Evolutionary conservation across 2,113 vertebrate species (phyloP).

Genomic region (Brienomyrus longianalis): DNA sequence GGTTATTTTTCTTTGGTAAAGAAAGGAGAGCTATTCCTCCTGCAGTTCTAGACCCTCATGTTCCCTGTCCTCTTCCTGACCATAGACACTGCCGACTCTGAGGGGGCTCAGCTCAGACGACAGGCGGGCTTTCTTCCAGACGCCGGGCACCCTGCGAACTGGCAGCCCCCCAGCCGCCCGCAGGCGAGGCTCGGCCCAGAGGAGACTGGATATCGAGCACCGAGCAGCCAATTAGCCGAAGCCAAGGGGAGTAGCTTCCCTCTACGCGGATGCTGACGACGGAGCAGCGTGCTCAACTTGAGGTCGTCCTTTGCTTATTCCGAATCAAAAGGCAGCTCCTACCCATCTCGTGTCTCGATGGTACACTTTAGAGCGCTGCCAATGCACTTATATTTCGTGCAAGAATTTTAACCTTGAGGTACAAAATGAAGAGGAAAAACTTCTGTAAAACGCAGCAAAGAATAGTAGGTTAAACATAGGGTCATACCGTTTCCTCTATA

Average conservation of each 20-base stretch:
- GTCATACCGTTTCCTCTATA: not conserved
- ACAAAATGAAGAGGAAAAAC: not conserved
- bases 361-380: not conserved
- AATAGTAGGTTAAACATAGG: not conserved
- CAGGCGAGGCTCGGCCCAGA: slow-evolving; percentile 72
- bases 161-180: slow-evolving; percentile 37
- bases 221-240: slow-evolving; percentile 41
- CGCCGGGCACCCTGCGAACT: slow-evolving; percentile 65
- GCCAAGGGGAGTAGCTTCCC: not conserved
- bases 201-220: slow-evolving; percentile 77
- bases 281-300: not conserved
- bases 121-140: slow-evolving; percentile 81
- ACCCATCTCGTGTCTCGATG: not conserved
- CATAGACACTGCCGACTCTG: slow-evolving; percentile 68
- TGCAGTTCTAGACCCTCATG: not conserved
- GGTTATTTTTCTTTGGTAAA: not conserved
- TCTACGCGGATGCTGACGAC: not conserved
- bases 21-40: not conserved
- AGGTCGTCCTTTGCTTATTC: not conserved
- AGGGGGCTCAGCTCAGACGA: slow-evolving; percentile 56
- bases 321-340: not conserved
- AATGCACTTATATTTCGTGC: not conserved
- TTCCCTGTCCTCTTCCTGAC: slow-evolving; percentile 28
- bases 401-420: not conserved
- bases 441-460: not conserved